Percentiles rank a stretch among this genome's conserved stretches.
These are phyloP conservation scores for Steromphala cineraria DNA, from an alignment of 2,888 invertebrate species.

Conservation along the genomic window DNA sequence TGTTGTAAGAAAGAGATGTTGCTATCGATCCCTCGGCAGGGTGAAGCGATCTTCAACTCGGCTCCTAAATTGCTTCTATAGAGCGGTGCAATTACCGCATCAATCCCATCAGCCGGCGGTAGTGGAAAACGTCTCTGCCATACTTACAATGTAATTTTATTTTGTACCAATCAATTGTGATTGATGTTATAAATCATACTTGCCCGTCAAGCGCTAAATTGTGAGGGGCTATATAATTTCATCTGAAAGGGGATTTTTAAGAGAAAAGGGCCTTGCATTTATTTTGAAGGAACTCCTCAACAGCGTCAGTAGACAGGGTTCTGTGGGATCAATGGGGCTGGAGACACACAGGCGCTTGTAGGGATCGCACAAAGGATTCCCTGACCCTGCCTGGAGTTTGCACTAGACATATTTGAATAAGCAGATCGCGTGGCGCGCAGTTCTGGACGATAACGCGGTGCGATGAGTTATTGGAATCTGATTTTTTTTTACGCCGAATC, in stretches of 20 bases:
- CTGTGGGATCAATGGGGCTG: background rate
- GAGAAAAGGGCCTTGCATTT: background rate
- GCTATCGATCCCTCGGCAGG: background rate
- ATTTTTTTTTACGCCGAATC: background rate
- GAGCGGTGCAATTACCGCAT: background rate
- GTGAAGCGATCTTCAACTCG: background rate
- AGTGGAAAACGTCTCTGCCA: background rate
- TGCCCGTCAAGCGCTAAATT: constrained; percentile 2
- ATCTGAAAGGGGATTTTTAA: background rate
- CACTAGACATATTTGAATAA: background rate
- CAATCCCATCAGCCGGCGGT: background rate
- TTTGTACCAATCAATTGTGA: background rate
- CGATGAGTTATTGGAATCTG: background rate
- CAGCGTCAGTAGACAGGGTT: background rate
- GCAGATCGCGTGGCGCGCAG: background rate
- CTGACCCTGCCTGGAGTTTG: background rate
- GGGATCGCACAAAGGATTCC: background rate
- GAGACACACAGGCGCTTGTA: background rate
- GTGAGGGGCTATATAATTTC: background rate
- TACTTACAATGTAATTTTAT: constrained; percentile 10
- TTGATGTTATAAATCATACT: constrained; percentile 3
- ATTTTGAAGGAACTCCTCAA: background rate
- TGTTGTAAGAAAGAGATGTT: background rate
- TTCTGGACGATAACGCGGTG: background rate
- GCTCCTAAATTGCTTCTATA: background rate